These are phyloP conservation scores for Paramormyrops kingsleyae DNA, from an alignment of 2,113 vertebrate genomes.

Conservation along the genomic window DNA sequence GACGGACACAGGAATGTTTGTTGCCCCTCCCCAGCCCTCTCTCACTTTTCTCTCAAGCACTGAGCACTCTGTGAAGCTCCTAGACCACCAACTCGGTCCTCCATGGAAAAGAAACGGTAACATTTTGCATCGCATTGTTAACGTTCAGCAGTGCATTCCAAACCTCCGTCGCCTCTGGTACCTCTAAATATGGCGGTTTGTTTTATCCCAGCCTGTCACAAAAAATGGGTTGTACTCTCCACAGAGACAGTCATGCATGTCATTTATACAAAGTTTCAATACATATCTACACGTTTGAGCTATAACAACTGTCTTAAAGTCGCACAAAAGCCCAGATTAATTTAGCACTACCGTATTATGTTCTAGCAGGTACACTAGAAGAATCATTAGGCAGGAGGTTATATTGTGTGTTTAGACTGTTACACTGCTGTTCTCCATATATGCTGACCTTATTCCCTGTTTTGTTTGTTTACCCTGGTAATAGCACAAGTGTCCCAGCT, in stretches of 20 bases:
- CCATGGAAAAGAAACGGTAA: not conserved
- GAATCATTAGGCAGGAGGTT: not conserved
- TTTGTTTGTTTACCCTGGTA: not conserved
- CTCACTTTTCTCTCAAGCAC: not conserved
- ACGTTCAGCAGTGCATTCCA: not conserved
- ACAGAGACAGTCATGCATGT: slow-evolving; percentile 18
- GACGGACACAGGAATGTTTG: slow-evolving; percentile 18
- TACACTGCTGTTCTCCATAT: not conserved
- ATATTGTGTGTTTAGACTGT: not conserved
- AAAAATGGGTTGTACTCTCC: slow-evolving; percentile 33
- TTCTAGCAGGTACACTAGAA: not conserved
- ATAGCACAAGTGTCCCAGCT: not conserved
- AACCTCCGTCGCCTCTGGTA: slow-evolving; percentile 39
- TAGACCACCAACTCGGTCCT: not conserved
- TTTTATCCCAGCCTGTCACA: slow-evolving; percentile 42
- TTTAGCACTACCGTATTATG: not conserved
- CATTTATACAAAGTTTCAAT: slow-evolving; percentile 21
- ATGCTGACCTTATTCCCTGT: not conserved
- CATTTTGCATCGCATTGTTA: not conserved
- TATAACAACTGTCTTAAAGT: not conserved
- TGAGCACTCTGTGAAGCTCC: not conserved
- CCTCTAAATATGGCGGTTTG: slow-evolving; percentile 32
- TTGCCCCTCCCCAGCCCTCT: not conserved
- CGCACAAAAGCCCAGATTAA: slow-evolving; percentile 10
- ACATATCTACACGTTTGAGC: slow-evolving; percentile 14